phyloP scores from a whole-genome alignment of 2,113 vertebrate genomes.

The Nanorana parkeri region DNA sequence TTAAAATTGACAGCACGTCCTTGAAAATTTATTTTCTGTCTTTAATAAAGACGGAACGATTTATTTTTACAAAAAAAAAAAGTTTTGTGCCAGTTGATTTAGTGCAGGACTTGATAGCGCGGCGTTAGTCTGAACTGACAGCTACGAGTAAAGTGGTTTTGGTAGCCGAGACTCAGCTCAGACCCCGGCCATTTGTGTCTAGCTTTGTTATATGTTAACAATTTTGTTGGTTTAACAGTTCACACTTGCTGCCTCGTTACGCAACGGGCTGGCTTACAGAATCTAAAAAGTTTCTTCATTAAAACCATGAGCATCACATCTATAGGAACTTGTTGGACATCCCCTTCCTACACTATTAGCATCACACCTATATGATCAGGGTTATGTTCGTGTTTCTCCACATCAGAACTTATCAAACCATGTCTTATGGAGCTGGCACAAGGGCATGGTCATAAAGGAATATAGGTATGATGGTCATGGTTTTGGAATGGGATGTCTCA shows the following conservation, averaged over 20 bases:
- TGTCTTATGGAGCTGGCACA: too few relatives aligned
- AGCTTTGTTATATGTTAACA: constrained; percentile 61
- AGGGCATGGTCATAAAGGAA: too few relatives aligned
- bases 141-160: constrained; percentile 27
- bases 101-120: constrained; percentile 4
- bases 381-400: too few relatives aligned
- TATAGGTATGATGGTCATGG: too few relatives aligned
- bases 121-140: constrained; percentile 25
- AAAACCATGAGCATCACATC: too few relatives aligned
- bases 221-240: constrained; percentile 66
- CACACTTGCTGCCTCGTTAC: constrained; percentile 64
- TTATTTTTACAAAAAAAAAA: constrained; percentile 28
- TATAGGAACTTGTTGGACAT: too few relatives aligned
- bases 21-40: constrained; percentile 17
- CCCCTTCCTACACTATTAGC: too few relatives aligned
- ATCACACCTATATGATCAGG: too few relatives aligned
- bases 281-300: constrained; percentile 68
- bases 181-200: too few relatives aligned
- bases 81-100: constrained; percentile 22
- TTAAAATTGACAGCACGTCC: constrained; percentile 31
- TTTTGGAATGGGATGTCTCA: too few relatives aligned
- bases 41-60: constrained; percentile 27
- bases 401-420: too few relatives aligned
- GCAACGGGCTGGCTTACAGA: constrained; percentile 62
- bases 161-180: background rate